These are phyloP conservation scores for Saccopteryx leptura DNA, from an alignment of 2,113 vertebrate species.

Conservation along the genomic window DNA sequence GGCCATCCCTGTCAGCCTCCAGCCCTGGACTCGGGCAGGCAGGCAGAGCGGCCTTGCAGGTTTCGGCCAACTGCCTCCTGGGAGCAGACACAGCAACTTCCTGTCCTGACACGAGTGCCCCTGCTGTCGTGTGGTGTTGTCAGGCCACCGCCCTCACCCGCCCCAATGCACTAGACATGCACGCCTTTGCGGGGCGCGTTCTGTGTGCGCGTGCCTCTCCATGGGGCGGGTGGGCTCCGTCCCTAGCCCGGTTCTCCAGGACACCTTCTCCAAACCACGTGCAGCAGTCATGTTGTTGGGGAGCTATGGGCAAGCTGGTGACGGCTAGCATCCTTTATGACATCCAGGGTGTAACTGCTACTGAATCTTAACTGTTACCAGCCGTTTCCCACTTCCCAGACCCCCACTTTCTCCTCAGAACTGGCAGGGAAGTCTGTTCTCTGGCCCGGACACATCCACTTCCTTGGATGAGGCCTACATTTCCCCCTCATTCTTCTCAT, in stretches of 20 bases:
- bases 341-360: background rate
- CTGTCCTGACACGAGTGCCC: background rate
- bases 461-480: background rate
- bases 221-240: too few relatives aligned
- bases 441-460: background rate
- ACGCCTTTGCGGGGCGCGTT: background rate
- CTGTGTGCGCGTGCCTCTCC: background rate
- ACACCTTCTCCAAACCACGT: background rate
- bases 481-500: background rate
- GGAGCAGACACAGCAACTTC: background rate
- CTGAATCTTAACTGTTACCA: background rate
- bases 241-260: background rate
- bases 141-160: background rate
- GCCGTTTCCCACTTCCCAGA: background rate
- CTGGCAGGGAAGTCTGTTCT: background rate
- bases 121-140: background rate
- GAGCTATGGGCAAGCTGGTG: background rate
- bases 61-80: background rate
- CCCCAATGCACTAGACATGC: rapidly evolving
- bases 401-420: background rate
- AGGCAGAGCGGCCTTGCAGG: background rate
- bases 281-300: background rate
- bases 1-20: background rate
- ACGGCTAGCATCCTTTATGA: background rate
- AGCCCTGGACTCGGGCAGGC: background rate